A percentile compares a stretch with the other conserved stretches of the same genome.
Evolutionary conservation across 2,888 invertebrate genomes (phyloP).

Genomic region (Tortricodes alternella): DNA sequence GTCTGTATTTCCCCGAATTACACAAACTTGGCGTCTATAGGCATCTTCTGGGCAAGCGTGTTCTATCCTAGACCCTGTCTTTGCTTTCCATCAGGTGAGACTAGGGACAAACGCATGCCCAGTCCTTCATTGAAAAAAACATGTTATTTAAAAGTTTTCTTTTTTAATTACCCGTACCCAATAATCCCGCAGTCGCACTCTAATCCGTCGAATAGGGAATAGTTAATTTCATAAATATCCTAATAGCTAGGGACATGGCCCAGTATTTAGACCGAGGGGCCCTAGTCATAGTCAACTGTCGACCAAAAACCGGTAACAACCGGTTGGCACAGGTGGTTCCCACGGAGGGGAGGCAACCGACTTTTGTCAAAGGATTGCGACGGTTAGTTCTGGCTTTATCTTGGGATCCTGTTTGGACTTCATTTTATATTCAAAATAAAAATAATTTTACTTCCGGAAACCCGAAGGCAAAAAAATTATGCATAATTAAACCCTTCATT

Average conservation of each 20-base stretch:
- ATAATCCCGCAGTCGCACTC: slow-evolving; percentile 1
- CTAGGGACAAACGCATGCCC: too few species aligned
- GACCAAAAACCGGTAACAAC: slow-evolving; percentile 11
- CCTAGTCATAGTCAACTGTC: background rate
- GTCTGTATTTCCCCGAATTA: too few species aligned
- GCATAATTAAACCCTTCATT: too few species aligned
- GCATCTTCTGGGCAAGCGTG: too few species aligned
- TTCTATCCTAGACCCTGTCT: too few species aligned
- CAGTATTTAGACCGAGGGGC: slow-evolving; percentile 20
- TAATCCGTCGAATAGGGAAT: slow-evolving; percentile 15
- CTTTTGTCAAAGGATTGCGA: background rate
- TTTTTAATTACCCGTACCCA: background rate
- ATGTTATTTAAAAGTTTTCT: background rate
- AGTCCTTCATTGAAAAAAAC: background rate
- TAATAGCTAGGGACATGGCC: slow-evolving; percentile 19
- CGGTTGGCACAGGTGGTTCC: slow-evolving; percentile 24
- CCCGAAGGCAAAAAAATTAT: too few species aligned
- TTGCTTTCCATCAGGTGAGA: too few species aligned
- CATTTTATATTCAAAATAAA: background rate
- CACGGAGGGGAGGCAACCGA: slow-evolving; percentile 9
- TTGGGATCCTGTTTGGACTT: background rate
- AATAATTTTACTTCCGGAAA: too few species aligned
- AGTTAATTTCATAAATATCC: slow-evolving; percentile 31
- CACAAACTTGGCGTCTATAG: too few species aligned
- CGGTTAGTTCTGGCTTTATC: background rate